These are phyloP conservation scores for Epinephelus lanceolatus DNA, from an alignment of 2,113 vertebrate genomes.

Conservation along the genomic window DNA sequence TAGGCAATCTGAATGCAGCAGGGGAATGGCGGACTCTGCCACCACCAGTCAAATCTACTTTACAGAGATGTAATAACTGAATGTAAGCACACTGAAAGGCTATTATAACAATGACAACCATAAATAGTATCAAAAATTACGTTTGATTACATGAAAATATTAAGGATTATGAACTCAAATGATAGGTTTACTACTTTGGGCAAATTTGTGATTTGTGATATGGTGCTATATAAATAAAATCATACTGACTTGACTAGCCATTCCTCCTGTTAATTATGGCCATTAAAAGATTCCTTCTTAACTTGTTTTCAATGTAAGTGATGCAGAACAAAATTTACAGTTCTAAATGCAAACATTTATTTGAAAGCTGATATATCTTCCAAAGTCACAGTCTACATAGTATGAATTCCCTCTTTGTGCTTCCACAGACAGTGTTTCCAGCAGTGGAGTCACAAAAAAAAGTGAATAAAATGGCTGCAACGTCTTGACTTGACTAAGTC, in stretches of 20 bases:
- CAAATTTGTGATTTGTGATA: no score
- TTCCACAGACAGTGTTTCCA: background rate
- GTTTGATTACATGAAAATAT: background rate
- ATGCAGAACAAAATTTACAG: background rate
- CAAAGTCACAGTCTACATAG: background rate
- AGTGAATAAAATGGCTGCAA: background rate
- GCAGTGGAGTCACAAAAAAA: background rate
- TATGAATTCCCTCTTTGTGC: background rate
- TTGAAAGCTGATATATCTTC: background rate
- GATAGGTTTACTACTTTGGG: no score
- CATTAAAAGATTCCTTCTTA: background rate
- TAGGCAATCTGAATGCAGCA: no score
- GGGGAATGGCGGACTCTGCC: no score
- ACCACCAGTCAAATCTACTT: background rate
- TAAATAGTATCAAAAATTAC: no score
- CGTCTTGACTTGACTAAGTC: background rate
- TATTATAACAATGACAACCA: background rate
- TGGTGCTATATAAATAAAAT: background rate
- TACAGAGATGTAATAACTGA: background rate
- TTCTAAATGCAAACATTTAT: background rate
- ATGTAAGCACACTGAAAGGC: background rate
- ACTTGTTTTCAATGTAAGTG: no score
- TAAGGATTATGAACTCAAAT: background rate
- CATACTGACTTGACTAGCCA: background rate
- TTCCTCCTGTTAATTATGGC: background rate